Evolutionary conservation across 64 coral and sea anemone genomes (phyloP), one percentile per base, ranked within the genome.

Genomic region (Montipora efflorescens): DNA sequence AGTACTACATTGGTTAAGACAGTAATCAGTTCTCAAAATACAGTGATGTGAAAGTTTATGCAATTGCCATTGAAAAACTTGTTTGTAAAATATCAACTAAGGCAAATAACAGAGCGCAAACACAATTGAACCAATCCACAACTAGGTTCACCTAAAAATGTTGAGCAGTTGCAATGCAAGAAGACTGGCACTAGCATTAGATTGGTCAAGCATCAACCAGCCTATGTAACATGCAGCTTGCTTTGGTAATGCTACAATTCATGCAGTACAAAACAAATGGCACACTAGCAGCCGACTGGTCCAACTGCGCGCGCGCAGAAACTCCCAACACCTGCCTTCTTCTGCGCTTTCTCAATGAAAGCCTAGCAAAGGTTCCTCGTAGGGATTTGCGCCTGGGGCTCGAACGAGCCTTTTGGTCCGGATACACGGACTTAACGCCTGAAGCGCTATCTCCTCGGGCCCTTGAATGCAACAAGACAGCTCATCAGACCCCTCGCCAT

Each of bases 381-480:
- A 93, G 23, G 59, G 92, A 93, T 87, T 87, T 87, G 79, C 83
- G 77, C 85, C 84, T 87, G 83, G 83, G 76, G 44, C 75, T 64
- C 84, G 59, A 76, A 88, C 92, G 85, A 84, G 92, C 83, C 92
- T 87, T 78, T 88, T 74, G 92, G 87, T 93, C 92, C 74, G 92
- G 92, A 79, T 85, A 88, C 62, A 22, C 66, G 76, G 92, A 88
- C 92, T 93, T 93, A 88, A 77, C 85, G 48, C 92, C 83, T 57
- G 92, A 79, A 72, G 74, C 64, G 48, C 61, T 78, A 78, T 23
- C 78, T 80, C 84, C 92, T 88, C 92, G 92, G 68, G 92, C 92
- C 92, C 92, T 93, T 88, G 84, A 93, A 93, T 61, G 92, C 84
- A 93, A 93, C 85, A 93, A 93, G 23, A 79, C 75, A 93, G 92